Evolutionary conservation across 2,113 vertebrate genomes (phyloP).

Genomic region (Syngnathus floridae): DNA sequence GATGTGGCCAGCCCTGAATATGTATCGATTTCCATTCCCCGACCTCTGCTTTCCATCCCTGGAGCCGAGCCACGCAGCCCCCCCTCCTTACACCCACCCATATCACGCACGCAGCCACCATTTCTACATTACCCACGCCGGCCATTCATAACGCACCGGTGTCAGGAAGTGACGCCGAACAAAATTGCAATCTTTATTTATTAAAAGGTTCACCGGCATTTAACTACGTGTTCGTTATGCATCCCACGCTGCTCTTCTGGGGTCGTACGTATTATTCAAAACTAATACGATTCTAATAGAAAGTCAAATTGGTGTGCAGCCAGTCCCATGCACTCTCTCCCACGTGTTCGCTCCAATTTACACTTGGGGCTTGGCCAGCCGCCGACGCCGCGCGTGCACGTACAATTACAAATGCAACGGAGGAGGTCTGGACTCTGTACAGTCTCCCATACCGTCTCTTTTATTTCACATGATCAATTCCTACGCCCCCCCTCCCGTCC

Average conservation of each 20-base stretch:
- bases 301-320: conserved; percentile 37
- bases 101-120: conserved; percentile 45
- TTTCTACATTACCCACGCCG: conserved; percentile 57
- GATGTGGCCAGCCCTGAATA: conserved; percentile 70
- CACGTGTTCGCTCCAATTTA: conserved; percentile 33
- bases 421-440: conserved; percentile 53
- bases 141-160: conserved; percentile 18
- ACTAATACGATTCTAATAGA: conserved; percentile 52
- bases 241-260: conserved; percentile 31
- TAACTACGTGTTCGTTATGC: conserved; percentile 35
- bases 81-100: conserved; percentile 26
- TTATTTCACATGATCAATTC: conserved; percentile 74
- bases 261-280: conserved; percentile 40
- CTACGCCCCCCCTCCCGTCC: conserved; percentile 58
- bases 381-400: conserved; percentile 2
- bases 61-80: conserved; percentile 50
- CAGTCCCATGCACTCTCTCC: conserved; percentile 8
- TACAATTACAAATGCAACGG: conserved; percentile 60
- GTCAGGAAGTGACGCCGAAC: neutral
- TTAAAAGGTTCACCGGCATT: conserved; percentile 35
- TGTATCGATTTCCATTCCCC: conserved; percentile 70
- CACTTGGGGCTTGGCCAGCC: conserved; percentile 16
- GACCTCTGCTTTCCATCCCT: conserved; percentile 65
- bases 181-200: neutral
- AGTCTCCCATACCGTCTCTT: conserved; percentile 65